Evolutionary conservation across 2,797 vertebrate genomes (phyloP), one percentile per base, ranked within the genome.

Genomic region (Chanos chanos): DNA sequence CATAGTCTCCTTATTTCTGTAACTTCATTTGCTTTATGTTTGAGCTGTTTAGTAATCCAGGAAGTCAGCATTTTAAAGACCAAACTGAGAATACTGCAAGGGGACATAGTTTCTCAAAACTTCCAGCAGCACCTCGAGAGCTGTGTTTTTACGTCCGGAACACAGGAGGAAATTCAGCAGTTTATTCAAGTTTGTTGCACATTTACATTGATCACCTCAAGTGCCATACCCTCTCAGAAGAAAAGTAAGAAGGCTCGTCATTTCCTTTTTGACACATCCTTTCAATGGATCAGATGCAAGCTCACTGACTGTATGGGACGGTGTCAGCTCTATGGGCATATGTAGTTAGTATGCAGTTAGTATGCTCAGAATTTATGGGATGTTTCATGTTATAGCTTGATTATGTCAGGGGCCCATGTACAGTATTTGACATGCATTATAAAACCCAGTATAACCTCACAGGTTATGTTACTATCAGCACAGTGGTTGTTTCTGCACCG

Each of bases 81-180:
- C 16, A 78, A 85, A 72, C 72, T 84, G 72, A 62, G 36, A 57
- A 79, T 77, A 68, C 79, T 85, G 72, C 78, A 73, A 72, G 52
- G 75, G 77, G 77, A 83, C 47, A 66, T 83, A 71, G 76, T 76
- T 78, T 72, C 62, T 68, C 75, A 76, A 79, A 81, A 82, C 63
- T 85, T 83, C 79, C 79, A 80, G 66, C 79, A 77, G 73, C 64
- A 58, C 71, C 68, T 80, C 74, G 54, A 36, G 16, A 56, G 74
- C 71, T 80, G 80, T 80, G 81, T 72, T 73, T 50, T 61, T 62
- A 79, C 72, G 76, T 80, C 76, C 74, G 66, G 77, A 78, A 79
- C 73, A 64, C 75, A 70, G 61, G 75, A 86, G 85, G 84, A 88
- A 86, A 81, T 83, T 87, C 76, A 76, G 66, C 78, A 74, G 82